These are phyloP conservation scores for Hymenopus coronatus DNA, from an alignment of 2,888 invertebrate species.

Conservation along the genomic window DNA sequence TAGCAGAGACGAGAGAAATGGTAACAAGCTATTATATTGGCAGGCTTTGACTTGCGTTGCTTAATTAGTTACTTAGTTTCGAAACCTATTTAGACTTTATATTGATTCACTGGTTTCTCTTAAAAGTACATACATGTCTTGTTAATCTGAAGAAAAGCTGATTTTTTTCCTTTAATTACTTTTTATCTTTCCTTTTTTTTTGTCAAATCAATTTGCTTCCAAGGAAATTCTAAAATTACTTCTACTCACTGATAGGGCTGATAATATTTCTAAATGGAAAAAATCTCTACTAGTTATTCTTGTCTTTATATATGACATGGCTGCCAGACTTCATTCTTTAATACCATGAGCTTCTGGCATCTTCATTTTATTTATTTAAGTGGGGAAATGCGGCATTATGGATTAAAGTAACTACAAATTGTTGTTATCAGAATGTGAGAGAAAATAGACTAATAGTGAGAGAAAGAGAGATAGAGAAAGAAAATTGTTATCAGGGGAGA, in stretches of 20 bases:
- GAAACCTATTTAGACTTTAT: constrained; percentile 34
- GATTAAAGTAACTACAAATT: constrained; percentile 28
- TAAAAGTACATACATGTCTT: constrained; percentile 32
- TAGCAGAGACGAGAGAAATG: constrained; percentile 31
- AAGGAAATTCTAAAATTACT: constrained; percentile 35
- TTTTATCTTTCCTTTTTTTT: constrained; percentile 24
- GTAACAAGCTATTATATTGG: constrained; percentile 35
- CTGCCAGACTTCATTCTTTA: constrained; percentile 27
- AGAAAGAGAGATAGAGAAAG: constrained; percentile 29
- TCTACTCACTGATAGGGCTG: constrained; percentile 32
- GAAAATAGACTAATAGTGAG: constrained; percentile 32
- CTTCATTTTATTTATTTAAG: background rate
- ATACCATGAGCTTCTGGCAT: constrained; percentile 17
- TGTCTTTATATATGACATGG: constrained; percentile 29
- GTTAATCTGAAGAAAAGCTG: constrained; percentile 33
- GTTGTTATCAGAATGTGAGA: constrained; percentile 28
- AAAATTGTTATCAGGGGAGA: constrained; percentile 15
- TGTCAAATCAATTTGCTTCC: constrained; percentile 34
- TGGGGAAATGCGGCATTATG: constrained; percentile 26
- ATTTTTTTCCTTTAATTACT: constrained; percentile 27
- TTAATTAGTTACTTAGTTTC: constrained; percentile 34
- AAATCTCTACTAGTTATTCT: constrained; percentile 32
- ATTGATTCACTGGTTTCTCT: constrained; percentile 33
- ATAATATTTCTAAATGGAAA: constrained; percentile 33
- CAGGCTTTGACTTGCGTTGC: constrained; percentile 35